phyloP scores from a whole-genome alignment of 2,888 invertebrate genomes.

The Protonemura montana region DNA sequence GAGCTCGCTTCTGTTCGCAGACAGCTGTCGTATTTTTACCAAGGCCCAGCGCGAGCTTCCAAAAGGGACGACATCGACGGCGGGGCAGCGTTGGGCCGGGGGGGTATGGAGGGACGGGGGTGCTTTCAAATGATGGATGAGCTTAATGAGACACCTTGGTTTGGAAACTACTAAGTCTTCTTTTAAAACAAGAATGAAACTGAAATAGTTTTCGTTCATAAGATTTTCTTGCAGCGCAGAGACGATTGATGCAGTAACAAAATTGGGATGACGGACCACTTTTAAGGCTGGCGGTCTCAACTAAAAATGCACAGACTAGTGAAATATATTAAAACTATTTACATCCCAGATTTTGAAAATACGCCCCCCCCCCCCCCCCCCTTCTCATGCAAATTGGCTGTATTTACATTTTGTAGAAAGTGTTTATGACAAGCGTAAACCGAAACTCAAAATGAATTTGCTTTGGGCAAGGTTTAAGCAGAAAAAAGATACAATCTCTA shows the following conservation, averaged over 20 bases:
- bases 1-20: neutral
- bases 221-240: neutral
- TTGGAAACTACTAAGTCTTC: constrained; percentile 38
- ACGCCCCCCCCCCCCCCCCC: too few species aligned
- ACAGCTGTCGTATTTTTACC: constrained; percentile 42
- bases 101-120: neutral
- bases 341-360: too few species aligned
- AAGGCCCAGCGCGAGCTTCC: neutral
- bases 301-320: too few species aligned
- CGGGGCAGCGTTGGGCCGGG: neutral
- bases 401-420: too few species aligned
- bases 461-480: too few species aligned
- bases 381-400: too few species aligned
- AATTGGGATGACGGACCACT: neutral
- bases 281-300: too few species aligned
- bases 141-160: constrained; percentile 47
- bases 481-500: too few species aligned
- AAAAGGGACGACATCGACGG: neutral
- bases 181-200: constrained; percentile 21
- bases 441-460: too few species aligned
- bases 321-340: too few species aligned
- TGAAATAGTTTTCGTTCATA: constrained; percentile 24
- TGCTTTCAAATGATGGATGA: constrained; percentile 46
- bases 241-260: neutral
- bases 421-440: too few species aligned